Evolutionary conservation across 2,888 invertebrate species (phyloP), one percentile per base, ranked within the genome.

Genomic region (Eupithecia centaureata): DNA sequence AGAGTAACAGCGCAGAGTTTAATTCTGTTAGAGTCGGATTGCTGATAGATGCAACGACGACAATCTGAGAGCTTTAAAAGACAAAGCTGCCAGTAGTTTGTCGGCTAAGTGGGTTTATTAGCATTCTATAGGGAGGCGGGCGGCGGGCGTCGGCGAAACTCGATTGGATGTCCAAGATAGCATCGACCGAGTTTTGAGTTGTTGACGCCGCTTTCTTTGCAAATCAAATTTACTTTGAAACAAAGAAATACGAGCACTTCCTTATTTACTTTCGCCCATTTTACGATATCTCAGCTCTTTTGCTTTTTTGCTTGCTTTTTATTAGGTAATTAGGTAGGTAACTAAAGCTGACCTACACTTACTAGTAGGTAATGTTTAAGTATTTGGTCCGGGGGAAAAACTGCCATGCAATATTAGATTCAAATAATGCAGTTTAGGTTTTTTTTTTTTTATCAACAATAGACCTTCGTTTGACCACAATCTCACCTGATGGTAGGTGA

Each of bases 11-110:
- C 83, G 85, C 84, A 81, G 81, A 82, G 81, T 86, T 86, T 89
- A 90, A 91, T 86, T 84, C 80, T 84, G 87, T 89, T 90, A 88
- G 82, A 77, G 77, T 75, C 82, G 82, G 85, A 89, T 88, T 85
- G 86, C 85, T 87, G 85, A 85, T 84, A 82, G 88, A 89, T 86
- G 87, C 87, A 86, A 82, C 82, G 81, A 79, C 81, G 83, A 85
- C 88, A 82, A 84, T 84, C 84, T 83, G 76, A 77, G 77, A 79
- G 77, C 77, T 83, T 83, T 81, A 80, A 79, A 81, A 84, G 82
- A 87, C 86, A 87, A 86, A 85, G 86, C 85, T 81, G 76, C 76
- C 76, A 82, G 85, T 87, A 87, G 86, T 87, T 87, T 86, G 83
- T 81, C 79, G 76, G 79, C 79, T 87, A 88, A 89, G 83, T 88